Evolutionary conservation across 2,113 vertebrate genomes (phyloP), one percentile per base, ranked within the genome.

Genomic region (Physeter macrocephalus): DNA sequence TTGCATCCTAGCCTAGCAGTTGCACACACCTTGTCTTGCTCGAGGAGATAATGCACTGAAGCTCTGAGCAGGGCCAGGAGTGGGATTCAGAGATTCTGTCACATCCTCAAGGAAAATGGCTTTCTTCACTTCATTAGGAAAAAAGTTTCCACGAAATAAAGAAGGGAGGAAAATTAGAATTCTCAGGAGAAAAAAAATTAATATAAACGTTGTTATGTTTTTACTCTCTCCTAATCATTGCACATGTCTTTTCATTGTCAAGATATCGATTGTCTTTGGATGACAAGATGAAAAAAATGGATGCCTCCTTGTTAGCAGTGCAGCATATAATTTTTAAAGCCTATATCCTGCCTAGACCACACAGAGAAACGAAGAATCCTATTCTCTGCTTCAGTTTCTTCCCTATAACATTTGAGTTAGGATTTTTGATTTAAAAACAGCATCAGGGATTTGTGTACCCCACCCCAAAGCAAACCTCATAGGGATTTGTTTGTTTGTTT

Each of bases 1-100:
- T 98, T 83, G 97, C 81, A 83, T 81, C 88, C 52, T 52, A 80
- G 54, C 74, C 75, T 95, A 43, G n/a, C 17, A 49, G 84, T 52
- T 96, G 66, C 39, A 82, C 43, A 89, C 75, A 92, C 46, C n/a
- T 93, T 66, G 52, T 80, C 61, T 67, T 59, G 1, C 9, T 72
- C 34, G 88, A 83, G 86, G 34, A 89, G 41, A 41, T 21, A 80
- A 15, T 3, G 23, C 11, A 62, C 39, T 29, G 41, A 78, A 78
- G 15, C 67, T 80, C 31, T 0, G 0, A 84, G 41, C n/a, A 67
- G 36, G 23, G 39, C 62, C 81, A n/a, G 6, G 49, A 90, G 25
- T 64, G 25, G 27, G 41, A 75, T 77, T 85, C 31, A 8, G 21
- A 52, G 20, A 81, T 78, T 88, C 43, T 74, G 34, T 86, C 94